Evolutionary conservation across 2,888 invertebrate genomes (phyloP), one percentile per base, ranked within the genome.

Genomic region (Celastrina argiolus): DNA sequence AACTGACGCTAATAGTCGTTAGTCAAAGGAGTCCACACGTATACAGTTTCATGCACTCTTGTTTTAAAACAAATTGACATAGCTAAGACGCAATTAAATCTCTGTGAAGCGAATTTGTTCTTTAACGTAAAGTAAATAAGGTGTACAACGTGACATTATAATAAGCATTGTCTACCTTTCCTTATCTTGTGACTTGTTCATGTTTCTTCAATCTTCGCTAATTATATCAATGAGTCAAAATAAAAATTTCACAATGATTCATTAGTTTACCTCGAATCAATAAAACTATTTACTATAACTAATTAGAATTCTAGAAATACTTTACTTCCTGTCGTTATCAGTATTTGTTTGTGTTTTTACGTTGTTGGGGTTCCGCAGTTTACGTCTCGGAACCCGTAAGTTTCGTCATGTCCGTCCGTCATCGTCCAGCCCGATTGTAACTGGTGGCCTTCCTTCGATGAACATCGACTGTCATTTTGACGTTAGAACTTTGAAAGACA

Each of bases 41-140:
- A 51, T 51, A 26, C 10, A 51, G 22, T 51, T 51, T 12, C 51
- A 51, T 22, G 51, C 26, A 51, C 22, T 51, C 10, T 51, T 26
- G 51, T 51, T 51, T 51, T 51, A 22, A 51, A 22, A 51, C 22
- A 14, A 51, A 51, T 51, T 26, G 51, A 51, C 51, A 51, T 26
- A 12, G 51, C 14, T 51, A 22, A 51, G 51, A 51, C 51, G 51
- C 51, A 51, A 51, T 51, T 51, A 26, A 22, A 51, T 51, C 10
- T 51, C 22, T 6, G 14, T 22, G 22, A 51, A 12, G 51, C 51
- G 12, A 51, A 51, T 22, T 22, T 51, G 51, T 26, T 22, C 51
- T 22, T 51, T 51, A 26, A 5, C 5, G 1, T 16, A 14, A 26
- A 51, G 51, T 4, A 51, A 51, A 51, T 51, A 51, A 51, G 51